Base-by-base conservation (phyloP, 1,140 invertebrate genomes). In the Phocides pigmalion region DNA sequence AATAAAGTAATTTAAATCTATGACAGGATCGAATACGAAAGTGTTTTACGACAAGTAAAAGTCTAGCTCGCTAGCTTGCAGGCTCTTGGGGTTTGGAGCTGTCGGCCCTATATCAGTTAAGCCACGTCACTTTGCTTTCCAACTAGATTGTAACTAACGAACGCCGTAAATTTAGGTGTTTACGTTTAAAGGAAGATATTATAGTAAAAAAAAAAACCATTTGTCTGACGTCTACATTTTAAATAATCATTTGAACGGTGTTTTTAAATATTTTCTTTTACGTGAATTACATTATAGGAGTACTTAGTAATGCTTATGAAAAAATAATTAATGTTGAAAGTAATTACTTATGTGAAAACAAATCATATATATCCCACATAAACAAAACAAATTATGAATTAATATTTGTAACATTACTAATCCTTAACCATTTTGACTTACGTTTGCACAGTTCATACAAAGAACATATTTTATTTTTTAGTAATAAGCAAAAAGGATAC, bases 401-500 rank as follows among this genome's bases (percentile, higher is more conserved):
- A 37, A 12, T 35, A 35, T 22, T 22, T 22, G 22, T 22, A 35
- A 35, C 32, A 35, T n/a, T 35, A 35, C 12, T 35, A 35, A 1
- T 35, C 8, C 12, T n/a, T 4, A 35, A 35, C 5, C 28, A 11
- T 11, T 32, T 32, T 14, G n/a, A 3, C 4, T 39, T 14, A 35
- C 35, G 4, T 39, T 39, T 0, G 35, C 35, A 11, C 35, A 1
- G 3, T 14, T 39, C 35, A 39, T 11, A 1, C 28, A 11, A 39
- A 39, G 35, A 28, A 14, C 6, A 25, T 49, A 22, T 49, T 49
- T 49, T 49, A 49, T 49, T 19, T n/a, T 25, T 3, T 14, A 39
- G 35, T 28, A 49, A 22, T 56, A n/a, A 6, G 12, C 20, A 56
- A 42, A 44, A 44, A 32, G 47, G 25, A 32, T 50, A 32, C 9